Evolutionary conservation across 2,113 vertebrate species (phyloP).

Genomic region (Murina feae): DNA sequence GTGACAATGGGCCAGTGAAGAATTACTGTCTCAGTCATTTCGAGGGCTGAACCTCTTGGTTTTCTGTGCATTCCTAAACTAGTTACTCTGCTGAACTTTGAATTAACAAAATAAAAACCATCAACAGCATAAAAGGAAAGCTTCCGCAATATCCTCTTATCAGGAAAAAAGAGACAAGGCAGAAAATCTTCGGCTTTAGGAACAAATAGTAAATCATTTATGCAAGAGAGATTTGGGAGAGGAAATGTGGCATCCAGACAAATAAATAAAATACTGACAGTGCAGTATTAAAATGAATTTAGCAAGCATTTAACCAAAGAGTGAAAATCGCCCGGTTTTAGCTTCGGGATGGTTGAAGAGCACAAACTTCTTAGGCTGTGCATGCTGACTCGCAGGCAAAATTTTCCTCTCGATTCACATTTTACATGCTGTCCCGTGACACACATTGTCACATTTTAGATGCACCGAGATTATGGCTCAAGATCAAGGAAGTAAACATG

Average conservation of each 20-base stretch:
- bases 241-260: slow-evolving; percentile 58
- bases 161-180: slow-evolving; percentile 69
- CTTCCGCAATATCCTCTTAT: slow-evolving; percentile 69
- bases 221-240: slow-evolving; percentile 67
- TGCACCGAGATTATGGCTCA: not conserved
- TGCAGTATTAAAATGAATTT: slow-evolving; percentile 72
- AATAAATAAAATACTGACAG: slow-evolving; percentile 73
- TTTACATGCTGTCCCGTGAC: not conserved
- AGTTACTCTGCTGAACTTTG: slow-evolving; percentile 68
- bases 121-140: slow-evolving; percentile 53
- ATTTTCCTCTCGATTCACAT: not conserved
- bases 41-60: slow-evolving; percentile 42
- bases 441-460: not conserved
- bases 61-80: slow-evolving; percentile 62
- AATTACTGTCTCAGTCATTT: slow-evolving; percentile 69
- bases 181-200: slow-evolving; percentile 65
- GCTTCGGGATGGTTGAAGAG: slow-evolving; percentile 41
- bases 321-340: slow-evolving; percentile 37
- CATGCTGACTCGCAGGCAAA: not conserved
- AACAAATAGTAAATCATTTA: slow-evolving; percentile 75
- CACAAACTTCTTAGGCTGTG: slow-evolving; percentile 2
- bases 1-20: slow-evolving; percentile 57
- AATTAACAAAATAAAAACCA: slow-evolving; percentile 72
- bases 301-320: slow-evolving; percentile 52
- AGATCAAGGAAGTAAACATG: not conserved